Conservation (phyloP, 2,888 invertebrate species). For the Drosophila birchii region DNA sequence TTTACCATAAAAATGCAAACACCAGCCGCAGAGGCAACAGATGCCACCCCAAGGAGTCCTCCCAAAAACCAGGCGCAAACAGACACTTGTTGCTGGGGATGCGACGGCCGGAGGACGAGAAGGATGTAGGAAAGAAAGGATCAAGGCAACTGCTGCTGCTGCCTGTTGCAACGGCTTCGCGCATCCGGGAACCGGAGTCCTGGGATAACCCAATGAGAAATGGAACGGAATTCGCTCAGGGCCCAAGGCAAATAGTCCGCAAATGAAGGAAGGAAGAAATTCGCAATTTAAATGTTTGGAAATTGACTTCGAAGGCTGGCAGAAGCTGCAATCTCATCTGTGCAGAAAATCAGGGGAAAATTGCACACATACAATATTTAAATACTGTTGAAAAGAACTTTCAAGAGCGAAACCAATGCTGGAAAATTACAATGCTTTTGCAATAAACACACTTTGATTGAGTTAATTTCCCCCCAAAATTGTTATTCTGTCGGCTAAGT, state of each 20-base stretch:
- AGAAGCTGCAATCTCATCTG: slow-evolving; percentile 55
- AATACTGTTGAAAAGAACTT: not conserved
- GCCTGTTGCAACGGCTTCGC: slow-evolving; percentile 41
- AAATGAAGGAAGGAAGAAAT: slow-evolving; percentile 30
- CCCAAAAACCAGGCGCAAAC: slow-evolving; percentile 32
- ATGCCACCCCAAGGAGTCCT: slow-evolving; percentile 24
- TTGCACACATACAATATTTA: slow-evolving; percentile 9
- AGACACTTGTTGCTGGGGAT: slow-evolving; percentile 62
- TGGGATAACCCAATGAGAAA: slow-evolving; percentile 32
- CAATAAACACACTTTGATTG: slow-evolving; percentile 22
- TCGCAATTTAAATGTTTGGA: slow-evolving; percentile 41
- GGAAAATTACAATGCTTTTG: slow-evolving; percentile 1
- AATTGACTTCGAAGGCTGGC: slow-evolving; percentile 33
- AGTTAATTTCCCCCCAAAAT: slow-evolving; percentile 17
- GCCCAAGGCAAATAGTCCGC: slow-evolving; percentile 31
- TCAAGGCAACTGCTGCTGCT: not conserved
- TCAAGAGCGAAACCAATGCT: not conserved
- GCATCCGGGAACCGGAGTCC: slow-evolving; percentile 28
- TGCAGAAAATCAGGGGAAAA: slow-evolving; percentile 12
- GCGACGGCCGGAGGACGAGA: slow-evolving; percentile 10
- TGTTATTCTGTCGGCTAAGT: slow-evolving; percentile 16
- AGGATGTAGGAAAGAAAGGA: slow-evolving; percentile 4
- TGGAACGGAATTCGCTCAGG: slow-evolving; percentile 6
- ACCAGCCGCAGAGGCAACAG: slow-evolving; percentile 37
- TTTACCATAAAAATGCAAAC: slow-evolving; percentile 54